phyloP scores from a whole-genome alignment of 2,113 vertebrate species.

The Piliocolobus tephrosceles region DNA sequence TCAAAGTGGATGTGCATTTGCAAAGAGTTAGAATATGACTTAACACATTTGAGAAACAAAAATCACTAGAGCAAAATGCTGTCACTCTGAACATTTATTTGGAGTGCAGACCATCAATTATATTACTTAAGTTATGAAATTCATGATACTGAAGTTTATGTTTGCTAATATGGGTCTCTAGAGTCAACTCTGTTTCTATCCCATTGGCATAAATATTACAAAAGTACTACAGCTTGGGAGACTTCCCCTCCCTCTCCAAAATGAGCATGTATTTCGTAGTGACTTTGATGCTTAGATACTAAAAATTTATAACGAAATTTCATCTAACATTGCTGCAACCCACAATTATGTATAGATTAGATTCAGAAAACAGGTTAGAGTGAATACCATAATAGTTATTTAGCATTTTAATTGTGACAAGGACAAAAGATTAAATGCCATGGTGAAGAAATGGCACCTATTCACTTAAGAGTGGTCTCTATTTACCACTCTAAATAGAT shows the following conservation, averaged over 20 bases:
- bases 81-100: constrained; percentile 32
- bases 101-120: constrained; percentile 5
- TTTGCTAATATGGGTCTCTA: neutral
- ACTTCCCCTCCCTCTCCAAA: neutral
- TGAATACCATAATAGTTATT: neutral
- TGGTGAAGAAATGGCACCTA: neutral
- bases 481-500: constrained; percentile 11
- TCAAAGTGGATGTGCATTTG: constrained; percentile 18
- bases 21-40: constrained; percentile 29
- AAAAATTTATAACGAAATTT: neutral
- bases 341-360: neutral
- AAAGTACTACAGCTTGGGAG: neutral
- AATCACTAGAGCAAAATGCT: neutral
- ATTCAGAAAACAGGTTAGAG: constrained; percentile 53
- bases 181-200: neutral
- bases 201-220: constrained; percentile 49
- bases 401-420: constrained; percentile 11
- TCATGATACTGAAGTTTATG: neutral
- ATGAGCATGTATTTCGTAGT: constrained; percentile 41
- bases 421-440: constrained; percentile 13
- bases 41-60: constrained; percentile 50
- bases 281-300: neutral
- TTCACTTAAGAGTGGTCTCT: neutral
- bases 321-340: constrained; percentile 16
- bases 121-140: constrained; percentile 6